Conservation (phyloP, 2,797 vertebrate species). For the Halcyon badia region DNA sequence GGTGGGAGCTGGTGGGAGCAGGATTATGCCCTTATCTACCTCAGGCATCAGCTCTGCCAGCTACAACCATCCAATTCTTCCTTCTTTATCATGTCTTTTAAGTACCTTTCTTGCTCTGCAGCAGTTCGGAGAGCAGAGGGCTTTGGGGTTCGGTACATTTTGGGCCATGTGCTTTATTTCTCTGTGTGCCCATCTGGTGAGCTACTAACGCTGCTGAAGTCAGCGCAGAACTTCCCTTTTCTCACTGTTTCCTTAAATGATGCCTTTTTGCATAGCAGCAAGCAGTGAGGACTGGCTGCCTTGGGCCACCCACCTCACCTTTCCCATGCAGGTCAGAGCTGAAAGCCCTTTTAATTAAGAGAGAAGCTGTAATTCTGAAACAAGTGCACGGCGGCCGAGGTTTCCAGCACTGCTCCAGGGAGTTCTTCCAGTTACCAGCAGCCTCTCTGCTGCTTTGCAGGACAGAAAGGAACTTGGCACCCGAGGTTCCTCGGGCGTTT, state of each 20-base stretch:
- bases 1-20: background rate
- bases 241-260: background rate
- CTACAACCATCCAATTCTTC: background rate
- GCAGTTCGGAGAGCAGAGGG: background rate
- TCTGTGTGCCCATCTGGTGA: background rate
- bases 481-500: background rate
- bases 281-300: background rate
- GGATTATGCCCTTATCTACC: background rate
- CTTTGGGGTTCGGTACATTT: background rate
- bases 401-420: background rate
- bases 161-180: background rate
- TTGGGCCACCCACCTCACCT: background rate
- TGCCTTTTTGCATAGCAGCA: background rate
- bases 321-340: background rate
- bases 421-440: background rate
- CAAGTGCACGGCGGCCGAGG: background rate
- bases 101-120: background rate
- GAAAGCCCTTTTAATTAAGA: slow-evolving; percentile 1
- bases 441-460: background rate
- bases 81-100: background rate
- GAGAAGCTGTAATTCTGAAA: background rate
- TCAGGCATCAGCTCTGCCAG: background rate
- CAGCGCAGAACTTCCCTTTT: background rate
- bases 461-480: background rate
- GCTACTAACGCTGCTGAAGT: background rate